These are phyloP conservation scores for Candidula unifasciata DNA, from an alignment of 2,888 invertebrate genomes.

Conservation along the genomic window DNA sequence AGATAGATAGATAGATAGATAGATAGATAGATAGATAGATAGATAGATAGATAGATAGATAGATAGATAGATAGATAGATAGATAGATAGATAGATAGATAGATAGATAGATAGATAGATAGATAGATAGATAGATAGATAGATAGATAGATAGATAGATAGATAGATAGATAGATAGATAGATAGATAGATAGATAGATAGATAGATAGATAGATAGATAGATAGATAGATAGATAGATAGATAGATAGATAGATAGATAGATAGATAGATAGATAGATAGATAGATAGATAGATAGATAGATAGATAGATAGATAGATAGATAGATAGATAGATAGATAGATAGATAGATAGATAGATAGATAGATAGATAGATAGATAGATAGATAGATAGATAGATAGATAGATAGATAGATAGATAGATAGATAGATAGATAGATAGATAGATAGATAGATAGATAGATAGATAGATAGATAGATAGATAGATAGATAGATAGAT, in stretches of 20 bases:
- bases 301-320: too few species aligned
- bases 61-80: too few species aligned
- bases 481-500: too few species aligned
- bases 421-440: too few species aligned
- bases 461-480: too few species aligned
- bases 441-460: too few species aligned
- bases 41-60: too few species aligned
- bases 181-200: slow-evolving; percentile 1
- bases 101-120: too few species aligned
- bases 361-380: slow-evolving; percentile 4
- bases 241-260: neutral
- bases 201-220: neutral
- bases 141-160: slow-evolving; percentile 10
- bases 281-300: neutral
- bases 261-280: neutral
- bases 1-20: too few species aligned
- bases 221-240: neutral
- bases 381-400: neutral
- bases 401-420: slow-evolving; percentile 1
- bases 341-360: slow-evolving; percentile 2
- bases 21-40: too few species aligned
- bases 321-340: slow-evolving; percentile 2
- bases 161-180: slow-evolving; percentile 1
- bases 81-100: too few species aligned
- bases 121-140: neutral